Evolutionary conservation across 2,888 invertebrate species (phyloP).

Genomic region (Itoplectis maculator): DNA sequence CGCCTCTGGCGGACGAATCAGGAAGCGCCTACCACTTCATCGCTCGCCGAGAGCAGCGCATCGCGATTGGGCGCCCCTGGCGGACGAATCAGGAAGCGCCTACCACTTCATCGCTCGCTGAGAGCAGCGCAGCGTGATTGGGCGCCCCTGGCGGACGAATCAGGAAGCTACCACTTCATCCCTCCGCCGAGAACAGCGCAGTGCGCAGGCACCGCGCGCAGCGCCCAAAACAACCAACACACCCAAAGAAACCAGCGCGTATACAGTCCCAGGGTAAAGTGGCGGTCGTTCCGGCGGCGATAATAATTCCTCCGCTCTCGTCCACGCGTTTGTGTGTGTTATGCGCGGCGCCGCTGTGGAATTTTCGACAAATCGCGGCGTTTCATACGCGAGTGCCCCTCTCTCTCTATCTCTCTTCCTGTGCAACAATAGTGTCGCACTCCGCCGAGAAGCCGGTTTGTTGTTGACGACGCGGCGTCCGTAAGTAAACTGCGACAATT

Average conservation of each 20-base stretch:
- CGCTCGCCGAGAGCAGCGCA: too few relatives aligned
- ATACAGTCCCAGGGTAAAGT: constrained; percentile 48
- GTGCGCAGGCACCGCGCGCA: constrained; percentile 61
- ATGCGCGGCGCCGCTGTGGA: constrained; percentile 46
- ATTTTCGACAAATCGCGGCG: constrained; percentile 42
- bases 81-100: neutral
- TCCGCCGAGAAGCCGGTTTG: constrained; percentile 58
- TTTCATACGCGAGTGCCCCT: constrained; percentile 37
- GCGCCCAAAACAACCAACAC: too few relatives aligned
- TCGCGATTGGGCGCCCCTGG: neutral
- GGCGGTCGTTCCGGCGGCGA: constrained; percentile 41
- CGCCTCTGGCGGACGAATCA: neutral
- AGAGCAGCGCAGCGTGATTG: neutral
- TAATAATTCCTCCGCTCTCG: constrained; percentile 24
- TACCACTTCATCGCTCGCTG: too few relatives aligned
- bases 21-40: neutral
- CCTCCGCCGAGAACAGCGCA: constrained; percentile 50
- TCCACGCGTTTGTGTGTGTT: constrained; percentile 30
- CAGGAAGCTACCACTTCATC: neutral
- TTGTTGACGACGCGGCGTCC: constrained; percentile 51
- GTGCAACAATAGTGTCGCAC: constrained; percentile 10
- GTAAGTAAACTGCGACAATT: constrained; percentile 56
- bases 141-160: neutral
- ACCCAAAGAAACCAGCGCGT: too few relatives aligned
- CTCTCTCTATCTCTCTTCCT: too few relatives aligned